Percentiles rank a stretch among this genome's conserved stretches.
Evolutionary conservation across 2,888 invertebrate genomes (phyloP).

Genomic region (Muscina levida): DNA sequence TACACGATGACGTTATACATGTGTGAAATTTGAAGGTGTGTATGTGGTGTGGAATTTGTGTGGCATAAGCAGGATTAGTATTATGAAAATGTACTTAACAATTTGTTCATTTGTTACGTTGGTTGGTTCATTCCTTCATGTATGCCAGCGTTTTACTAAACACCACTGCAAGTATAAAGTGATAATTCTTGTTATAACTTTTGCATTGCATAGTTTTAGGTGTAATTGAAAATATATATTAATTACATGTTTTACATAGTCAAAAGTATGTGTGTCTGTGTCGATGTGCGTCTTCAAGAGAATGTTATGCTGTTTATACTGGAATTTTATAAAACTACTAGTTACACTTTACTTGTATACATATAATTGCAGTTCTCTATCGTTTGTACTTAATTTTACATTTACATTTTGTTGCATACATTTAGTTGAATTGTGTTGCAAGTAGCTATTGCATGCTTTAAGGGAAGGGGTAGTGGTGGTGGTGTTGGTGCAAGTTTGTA

Average conservation of each 20-base stretch:
- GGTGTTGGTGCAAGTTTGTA: too few relatives aligned
- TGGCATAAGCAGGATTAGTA: background rate
- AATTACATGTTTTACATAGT: constrained; percentile 51
- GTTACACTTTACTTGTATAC: background rate
- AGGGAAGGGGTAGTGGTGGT: background rate
- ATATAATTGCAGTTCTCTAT: constrained; percentile 9
- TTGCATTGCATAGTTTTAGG: constrained; percentile 46
- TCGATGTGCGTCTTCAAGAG: background rate
- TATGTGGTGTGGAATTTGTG: constrained; percentile 4
- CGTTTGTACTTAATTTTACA: background rate
- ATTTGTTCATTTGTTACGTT: constrained; percentile 12
- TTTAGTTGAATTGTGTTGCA: constrained; percentile 5
- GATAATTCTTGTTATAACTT: constrained; percentile 2
- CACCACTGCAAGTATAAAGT: background rate
- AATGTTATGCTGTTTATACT: background rate
- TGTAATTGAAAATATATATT: constrained; percentile 56
- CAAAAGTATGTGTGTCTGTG: constrained; percentile 14
- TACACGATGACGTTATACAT: background rate
- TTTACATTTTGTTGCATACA: background rate
- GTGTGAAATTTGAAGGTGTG: background rate
- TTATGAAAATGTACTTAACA: background rate
- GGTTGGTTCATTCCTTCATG: background rate
- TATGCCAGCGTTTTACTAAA: background rate
- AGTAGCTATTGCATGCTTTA: constrained; percentile 14
- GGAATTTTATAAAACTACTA: constrained; percentile 8